Evolutionary conservation across 2,888 invertebrate genomes (phyloP).

Genomic region (Scaptomyza reducta): DNA sequence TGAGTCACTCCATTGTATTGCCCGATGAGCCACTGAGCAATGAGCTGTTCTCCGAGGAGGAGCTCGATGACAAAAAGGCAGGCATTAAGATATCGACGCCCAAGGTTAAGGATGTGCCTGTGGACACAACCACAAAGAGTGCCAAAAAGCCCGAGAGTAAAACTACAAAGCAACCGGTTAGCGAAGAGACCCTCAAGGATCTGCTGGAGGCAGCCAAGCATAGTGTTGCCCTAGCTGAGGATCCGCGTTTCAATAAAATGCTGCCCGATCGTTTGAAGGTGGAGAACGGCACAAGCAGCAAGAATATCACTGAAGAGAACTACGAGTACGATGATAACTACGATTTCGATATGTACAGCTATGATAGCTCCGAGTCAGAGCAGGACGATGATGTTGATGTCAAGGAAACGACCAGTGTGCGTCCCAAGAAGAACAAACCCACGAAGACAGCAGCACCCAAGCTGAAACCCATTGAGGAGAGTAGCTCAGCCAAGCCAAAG

Average conservation of each 20-base stretch:
- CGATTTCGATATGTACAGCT: conserved; percentile 75
- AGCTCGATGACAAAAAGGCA: conserved; percentile 25
- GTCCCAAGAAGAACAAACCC: conserved; percentile 62
- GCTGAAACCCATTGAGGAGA: conserved; percentile 57
- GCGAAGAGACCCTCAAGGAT: conserved; percentile 73
- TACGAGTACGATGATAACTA: conserved; percentile 75
- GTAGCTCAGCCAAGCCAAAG: conserved; percentile 50
- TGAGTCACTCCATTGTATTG: conserved; percentile 60
- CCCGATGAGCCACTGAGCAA: conserved; percentile 70
- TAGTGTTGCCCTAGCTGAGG: conserved; percentile 69
- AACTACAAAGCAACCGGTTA: conserved; percentile 63
- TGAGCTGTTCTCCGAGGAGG: conserved; percentile 67
- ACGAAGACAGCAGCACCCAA: conserved; percentile 50
- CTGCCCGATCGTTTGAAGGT: conserved; percentile 68
- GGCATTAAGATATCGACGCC: conserved; percentile 77
- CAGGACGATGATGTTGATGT: conserved; percentile 51
- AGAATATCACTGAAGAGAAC: conserved; percentile 60
- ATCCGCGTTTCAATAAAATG: conserved; percentile 82
- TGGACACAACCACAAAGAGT: conserved; percentile 48
- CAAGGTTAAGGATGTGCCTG: conserved; percentile 65
- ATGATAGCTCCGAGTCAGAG: conserved; percentile 46
- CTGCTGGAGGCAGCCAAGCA: conserved; percentile 82
- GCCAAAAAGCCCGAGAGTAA: conserved; percentile 15
- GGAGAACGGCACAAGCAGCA: conserved; percentile 55
- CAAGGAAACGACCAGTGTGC: conserved; percentile 53